Conservation (phyloP, 1,140 invertebrate genomes). For the Mya arenaria region DNA sequence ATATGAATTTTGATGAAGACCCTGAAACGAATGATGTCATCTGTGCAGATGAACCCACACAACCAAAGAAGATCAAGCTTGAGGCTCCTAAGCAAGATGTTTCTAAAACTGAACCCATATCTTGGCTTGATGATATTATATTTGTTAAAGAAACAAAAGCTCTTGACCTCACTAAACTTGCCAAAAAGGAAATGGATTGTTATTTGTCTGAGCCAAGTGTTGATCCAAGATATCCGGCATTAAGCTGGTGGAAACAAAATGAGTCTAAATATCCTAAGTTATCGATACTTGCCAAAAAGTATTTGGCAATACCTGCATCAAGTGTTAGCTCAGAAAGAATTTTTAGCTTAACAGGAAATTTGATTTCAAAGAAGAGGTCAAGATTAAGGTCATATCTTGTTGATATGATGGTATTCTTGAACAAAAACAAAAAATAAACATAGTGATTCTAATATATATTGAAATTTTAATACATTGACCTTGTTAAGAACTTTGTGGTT, state of each 20-base stretch:
- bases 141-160: background rate
- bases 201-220: background rate
- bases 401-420: background rate
- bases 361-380: background rate
- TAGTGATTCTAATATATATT: no score
- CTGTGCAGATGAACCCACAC: no score
- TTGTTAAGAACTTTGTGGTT: no score
- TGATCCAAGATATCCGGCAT: background rate
- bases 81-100: no score
- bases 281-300: background rate
- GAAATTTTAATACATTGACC: no score
- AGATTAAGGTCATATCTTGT: background rate
- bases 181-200: background rate
- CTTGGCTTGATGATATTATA: background rate
- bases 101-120: no score
- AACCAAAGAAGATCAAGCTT: no score
- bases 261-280: background rate
- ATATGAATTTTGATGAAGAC: no score
- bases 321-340: background rate
- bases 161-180: background rate
- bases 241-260: background rate
- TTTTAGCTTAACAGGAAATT: background rate
- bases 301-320: background rate
- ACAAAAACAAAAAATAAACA: background rate
- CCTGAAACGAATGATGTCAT: no score